Evolutionary conservation across 2,888 invertebrate species (phyloP), one percentile per base, ranked within the genome.

Genomic region (Myopa testacea): DNA sequence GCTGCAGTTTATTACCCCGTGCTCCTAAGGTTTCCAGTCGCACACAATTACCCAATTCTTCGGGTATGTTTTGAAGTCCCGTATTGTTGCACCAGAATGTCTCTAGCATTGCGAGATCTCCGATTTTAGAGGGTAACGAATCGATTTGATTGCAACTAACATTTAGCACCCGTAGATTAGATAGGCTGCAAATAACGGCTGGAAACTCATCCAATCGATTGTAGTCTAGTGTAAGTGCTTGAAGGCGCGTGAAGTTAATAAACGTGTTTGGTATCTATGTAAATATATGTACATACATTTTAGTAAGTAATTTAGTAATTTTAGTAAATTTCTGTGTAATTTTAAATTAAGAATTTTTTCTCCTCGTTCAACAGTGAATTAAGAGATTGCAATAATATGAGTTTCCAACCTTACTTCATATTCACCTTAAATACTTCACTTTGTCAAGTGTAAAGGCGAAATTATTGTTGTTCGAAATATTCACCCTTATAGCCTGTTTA

Each of bases 61-160:
- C 90, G 0, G 93, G 93, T 71, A 94, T 89, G 80, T 90, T 89
- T 19, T 87, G 87, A 37, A 93, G 85, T 4, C 91, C 91, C 6
- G 91, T 90, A 74, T 89, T 91, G 83, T 94, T 93, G 84, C 93
- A 93, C 93, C 93, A 93, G 82, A 94, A 91, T 3, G 92, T 92
- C 85, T 93, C 93, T 73, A 94, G 86, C 80, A 90, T 90, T 63
- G 90, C 91, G 69, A 94, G 88, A 69, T 91, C 90, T 4, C 93
- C 93, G 78, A 94, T 91, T 84, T 92, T 92, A 12, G 91, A 90
- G 52, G 92, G 92, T 75, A 94, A 86, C 50, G 87, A 88, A 78
- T 90, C 88, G 68, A 94, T 89, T 10, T 92, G 92, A 86, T 94
- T 94, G 83, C 93, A 93, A 86, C 93, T 93, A 67, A 94, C 86